A percentile compares a stretch with the other conserved stretches of the same genome.
Evolutionary conservation across 2,113 vertebrate species (phyloP).

Genomic region (Eupsittula cactorum): DNA sequence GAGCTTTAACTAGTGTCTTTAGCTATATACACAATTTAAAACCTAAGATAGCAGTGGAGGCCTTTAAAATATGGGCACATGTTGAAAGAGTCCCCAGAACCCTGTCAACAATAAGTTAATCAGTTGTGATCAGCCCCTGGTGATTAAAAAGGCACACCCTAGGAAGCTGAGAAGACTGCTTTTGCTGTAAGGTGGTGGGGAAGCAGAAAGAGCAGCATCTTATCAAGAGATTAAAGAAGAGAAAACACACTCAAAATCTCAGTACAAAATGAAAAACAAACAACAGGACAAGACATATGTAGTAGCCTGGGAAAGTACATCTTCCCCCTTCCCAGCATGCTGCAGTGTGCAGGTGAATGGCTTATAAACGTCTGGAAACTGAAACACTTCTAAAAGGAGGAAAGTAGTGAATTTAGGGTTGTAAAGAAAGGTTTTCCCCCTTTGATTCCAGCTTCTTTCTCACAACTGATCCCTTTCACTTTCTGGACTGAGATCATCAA

Average conservation of each 20-base stretch:
- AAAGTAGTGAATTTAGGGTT: neutral
- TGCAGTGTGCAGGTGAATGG: neutral
- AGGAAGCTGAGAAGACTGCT: neutral
- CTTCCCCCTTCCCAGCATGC: rapidly evolving
- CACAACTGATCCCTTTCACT: neutral
- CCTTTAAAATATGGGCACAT: neutral
- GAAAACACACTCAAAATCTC: rapidly evolving
- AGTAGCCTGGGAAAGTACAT: neutral
- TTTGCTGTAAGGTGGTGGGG: neutral
- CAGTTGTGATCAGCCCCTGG: neutral
- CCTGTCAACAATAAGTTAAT: neutral
- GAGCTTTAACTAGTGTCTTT: neutral
- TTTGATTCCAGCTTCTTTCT: neutral
- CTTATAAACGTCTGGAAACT: neutral
- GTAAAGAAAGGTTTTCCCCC: neutral
- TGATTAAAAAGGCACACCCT: neutral
- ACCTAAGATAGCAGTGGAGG: rapidly evolving
- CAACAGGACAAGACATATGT: neutral
- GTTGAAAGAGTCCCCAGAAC: neutral
- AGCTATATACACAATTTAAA: neutral
- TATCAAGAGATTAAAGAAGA: neutral
- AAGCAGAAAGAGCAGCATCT: neutral
- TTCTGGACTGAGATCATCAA: neutral
- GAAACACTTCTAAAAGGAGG: neutral
- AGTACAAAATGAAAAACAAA: neutral